Conservation (phyloP, 1,140 invertebrate genomes). For the Wiebesia pumilae region DNA sequence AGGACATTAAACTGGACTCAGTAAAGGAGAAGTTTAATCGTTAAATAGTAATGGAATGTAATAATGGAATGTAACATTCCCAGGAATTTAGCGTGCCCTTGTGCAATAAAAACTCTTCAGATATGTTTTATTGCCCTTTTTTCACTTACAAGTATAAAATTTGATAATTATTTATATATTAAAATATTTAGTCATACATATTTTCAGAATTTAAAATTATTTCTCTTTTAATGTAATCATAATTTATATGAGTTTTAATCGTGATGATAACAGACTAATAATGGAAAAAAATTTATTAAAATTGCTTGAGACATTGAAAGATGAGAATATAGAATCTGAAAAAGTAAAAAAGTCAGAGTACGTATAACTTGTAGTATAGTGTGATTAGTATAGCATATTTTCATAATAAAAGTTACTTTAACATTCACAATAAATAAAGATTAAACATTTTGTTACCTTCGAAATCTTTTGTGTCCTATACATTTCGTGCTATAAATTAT, state of each 20-base stretch:
- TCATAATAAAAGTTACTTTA: no score
- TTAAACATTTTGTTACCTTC: no score
- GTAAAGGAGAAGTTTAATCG: not conserved
- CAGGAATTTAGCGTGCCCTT: not conserved
- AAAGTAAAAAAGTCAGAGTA: not conserved
- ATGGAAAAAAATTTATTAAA: not conserved
- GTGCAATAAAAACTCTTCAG: not conserved
- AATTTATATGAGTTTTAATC: not conserved
- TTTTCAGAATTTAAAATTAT: not conserved
- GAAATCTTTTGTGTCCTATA: no score
- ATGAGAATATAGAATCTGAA: not conserved
- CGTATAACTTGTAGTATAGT: no score
- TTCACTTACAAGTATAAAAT: not conserved
- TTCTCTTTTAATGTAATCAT: not conserved
- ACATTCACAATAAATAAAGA: no score
- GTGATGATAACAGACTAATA: not conserved
- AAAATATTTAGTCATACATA: not conserved
- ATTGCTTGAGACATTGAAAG: not conserved
- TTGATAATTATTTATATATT: not conserved
- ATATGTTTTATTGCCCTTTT: not conserved
- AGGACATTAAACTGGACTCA: constrained; percentile 10
- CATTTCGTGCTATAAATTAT: not conserved
- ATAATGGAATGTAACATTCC: not conserved
- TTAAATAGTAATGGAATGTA: constrained; percentile 19
- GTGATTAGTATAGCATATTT: no score